These are phyloP conservation scores for Lordiphosa collinella DNA, from an alignment of 1,140 invertebrate genomes.

Conservation along the genomic window DNA sequence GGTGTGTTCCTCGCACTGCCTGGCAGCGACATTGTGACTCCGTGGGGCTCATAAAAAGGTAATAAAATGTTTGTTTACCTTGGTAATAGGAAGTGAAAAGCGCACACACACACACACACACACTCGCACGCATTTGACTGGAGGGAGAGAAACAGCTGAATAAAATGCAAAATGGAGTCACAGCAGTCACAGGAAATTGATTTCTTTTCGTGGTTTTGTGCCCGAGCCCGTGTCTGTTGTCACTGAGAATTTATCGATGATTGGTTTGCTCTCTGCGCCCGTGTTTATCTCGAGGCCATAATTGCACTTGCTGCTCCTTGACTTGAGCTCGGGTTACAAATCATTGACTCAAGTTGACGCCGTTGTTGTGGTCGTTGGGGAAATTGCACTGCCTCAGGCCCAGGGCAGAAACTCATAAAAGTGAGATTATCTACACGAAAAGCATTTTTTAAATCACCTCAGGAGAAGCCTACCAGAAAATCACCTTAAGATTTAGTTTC, in stretches of 20 bases:
- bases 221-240: slow-evolving; percentile 35
- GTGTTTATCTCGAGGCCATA: slow-evolving; percentile 65
- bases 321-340: slow-evolving; percentile 28
- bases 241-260: slow-evolving; percentile 66
- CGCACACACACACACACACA: slow-evolving; percentile 41
- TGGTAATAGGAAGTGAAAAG: slow-evolving; percentile 74
- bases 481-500: too few species aligned
- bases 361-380: neutral
- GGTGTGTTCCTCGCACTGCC: slow-evolving; percentile 1
- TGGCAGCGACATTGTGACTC: slow-evolving; percentile 66
- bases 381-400: neutral
- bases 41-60: slow-evolving; percentile 68
- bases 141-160: too few species aligned
- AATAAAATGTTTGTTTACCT: slow-evolving; percentile 77
- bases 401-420: slow-evolving; percentile 14
- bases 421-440: slow-evolving; percentile 11
- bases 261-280: slow-evolving; percentile 60
- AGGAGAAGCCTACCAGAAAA: neutral
- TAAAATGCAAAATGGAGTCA: slow-evolving; percentile 30
- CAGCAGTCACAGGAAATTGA: slow-evolving; percentile 62
- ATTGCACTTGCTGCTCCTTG: slow-evolving; percentile 40
- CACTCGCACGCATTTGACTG: slow-evolving; percentile 23
- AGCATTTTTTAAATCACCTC: neutral
- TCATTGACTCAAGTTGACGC: slow-evolving; percentile 22
- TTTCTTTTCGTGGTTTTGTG: slow-evolving; percentile 52